Evolutionary conservation across 2,113 vertebrate genomes (phyloP).

Genomic region (Nothobranchius furzeri): DNA sequence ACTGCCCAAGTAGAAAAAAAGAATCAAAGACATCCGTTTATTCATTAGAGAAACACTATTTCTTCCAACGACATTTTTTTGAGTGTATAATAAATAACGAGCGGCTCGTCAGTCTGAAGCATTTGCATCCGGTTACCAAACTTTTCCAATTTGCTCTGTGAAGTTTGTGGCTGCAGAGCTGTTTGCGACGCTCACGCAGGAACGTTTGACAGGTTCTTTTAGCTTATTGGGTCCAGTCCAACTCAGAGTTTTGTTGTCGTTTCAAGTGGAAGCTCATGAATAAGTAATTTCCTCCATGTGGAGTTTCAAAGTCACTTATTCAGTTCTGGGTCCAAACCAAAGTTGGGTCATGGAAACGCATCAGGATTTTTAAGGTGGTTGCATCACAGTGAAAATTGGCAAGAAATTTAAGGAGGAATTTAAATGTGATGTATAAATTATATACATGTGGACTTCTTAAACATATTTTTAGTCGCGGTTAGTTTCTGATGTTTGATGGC

Average conservation of each 20-base stretch:
- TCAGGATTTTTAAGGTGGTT: not conserved
- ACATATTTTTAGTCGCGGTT: no score
- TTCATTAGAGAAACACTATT: not conserved
- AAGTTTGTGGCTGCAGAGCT: not conserved
- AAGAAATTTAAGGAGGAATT: not conserved
- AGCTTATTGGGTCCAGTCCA: not conserved
- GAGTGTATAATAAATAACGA: not conserved
- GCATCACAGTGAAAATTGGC: not conserved
- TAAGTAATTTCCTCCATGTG: not conserved
- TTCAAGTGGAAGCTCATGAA: not conserved
- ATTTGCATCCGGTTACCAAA: not conserved
- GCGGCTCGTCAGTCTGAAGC: not conserved
- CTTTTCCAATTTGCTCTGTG: not conserved
- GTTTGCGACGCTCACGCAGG: not conserved
- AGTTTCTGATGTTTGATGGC: no score
- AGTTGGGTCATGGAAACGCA: not conserved
- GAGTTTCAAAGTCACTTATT: not conserved
- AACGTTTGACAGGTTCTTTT: not conserved
- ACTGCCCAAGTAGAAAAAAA: conserved; percentile 9
- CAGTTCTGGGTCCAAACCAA: not conserved
- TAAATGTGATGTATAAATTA: no score
- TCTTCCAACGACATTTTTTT: no score
- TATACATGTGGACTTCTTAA: no score
- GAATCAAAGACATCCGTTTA: not conserved
- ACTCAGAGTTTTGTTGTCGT: not conserved